Conservation (phyloP, 2,113 vertebrate genomes). For the Pachycephala philippinensis region DNA sequence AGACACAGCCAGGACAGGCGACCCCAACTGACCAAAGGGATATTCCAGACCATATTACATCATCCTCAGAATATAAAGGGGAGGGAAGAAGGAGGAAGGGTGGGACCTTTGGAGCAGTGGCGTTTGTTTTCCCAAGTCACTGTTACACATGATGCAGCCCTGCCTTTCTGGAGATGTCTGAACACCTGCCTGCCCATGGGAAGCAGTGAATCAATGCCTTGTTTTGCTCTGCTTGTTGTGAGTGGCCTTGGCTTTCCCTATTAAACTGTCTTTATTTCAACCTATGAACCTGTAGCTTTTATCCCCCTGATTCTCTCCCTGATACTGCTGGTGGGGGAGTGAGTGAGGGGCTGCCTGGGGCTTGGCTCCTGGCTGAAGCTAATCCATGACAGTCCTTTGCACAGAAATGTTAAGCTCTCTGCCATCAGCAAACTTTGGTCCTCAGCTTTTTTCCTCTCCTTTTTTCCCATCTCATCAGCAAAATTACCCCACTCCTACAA, state of each 20-base stretch:
- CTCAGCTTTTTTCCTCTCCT: background rate
- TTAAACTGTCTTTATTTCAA: background rate
- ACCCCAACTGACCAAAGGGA: background rate
- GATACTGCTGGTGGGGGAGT: background rate
- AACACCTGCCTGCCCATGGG: background rate
- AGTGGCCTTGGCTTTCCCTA: background rate
- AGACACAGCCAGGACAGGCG: background rate
- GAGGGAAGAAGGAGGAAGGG: background rate
- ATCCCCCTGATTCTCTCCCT: background rate
- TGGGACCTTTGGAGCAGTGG: background rate
- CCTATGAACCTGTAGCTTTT: background rate
- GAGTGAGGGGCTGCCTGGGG: background rate
- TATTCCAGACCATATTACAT: rapidly evolving
- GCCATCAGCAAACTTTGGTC: background rate
- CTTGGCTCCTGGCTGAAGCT: background rate
- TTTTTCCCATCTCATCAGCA: background rate
- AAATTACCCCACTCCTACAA: background rate
- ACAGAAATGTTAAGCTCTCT: background rate
- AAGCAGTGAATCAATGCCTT: background rate
- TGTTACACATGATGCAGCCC: rapidly evolving
- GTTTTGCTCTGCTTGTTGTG: background rate
- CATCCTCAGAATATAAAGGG: background rate
- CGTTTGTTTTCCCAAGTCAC: background rate
- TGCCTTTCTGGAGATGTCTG: background rate
- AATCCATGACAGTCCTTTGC: background rate